Percentiles rank a stretch among this genome's conserved stretches.
Evolutionary conservation across 2,113 vertebrate genomes (phyloP).

Genomic region (Ia io): DNA sequence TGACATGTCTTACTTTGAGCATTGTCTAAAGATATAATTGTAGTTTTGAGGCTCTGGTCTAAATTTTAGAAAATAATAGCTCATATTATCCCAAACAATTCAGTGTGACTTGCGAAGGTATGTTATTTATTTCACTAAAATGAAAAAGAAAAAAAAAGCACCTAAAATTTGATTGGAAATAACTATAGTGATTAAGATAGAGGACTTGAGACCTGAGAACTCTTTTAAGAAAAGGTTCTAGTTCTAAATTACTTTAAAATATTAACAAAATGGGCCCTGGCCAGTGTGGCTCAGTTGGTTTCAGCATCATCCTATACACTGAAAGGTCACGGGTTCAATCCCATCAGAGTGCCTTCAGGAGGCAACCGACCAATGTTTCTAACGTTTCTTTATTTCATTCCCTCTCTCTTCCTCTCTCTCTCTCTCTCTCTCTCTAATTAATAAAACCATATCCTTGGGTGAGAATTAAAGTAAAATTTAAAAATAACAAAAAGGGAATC

Average conservation of each 20-base stretch:
- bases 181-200: background rate
- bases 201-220: background rate
- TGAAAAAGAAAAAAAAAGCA: background rate
- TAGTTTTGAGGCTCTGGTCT: background rate
- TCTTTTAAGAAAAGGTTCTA: background rate
- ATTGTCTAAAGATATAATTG: background rate
- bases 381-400: too few species aligned
- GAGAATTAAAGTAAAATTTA: background rate
- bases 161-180: background rate
- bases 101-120: background rate
- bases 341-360: too few species aligned
- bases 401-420: too few species aligned
- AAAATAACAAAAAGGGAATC: background rate
- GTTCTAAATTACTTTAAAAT: constrained; percentile 36
- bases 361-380: too few species aligned
- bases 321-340: too few species aligned
- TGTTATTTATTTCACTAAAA: background rate
- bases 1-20: background rate
- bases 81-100: background rate
- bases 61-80: background rate
- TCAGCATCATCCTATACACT: too few species aligned
- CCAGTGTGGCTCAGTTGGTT: too few species aligned
- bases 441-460: too few species aligned
- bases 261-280: background rate
- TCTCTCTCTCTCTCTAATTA: too few species aligned